Evolutionary conservation across 1,140 invertebrate genomes (phyloP).

Genomic region (Brachionus rotundiformis): DNA sequence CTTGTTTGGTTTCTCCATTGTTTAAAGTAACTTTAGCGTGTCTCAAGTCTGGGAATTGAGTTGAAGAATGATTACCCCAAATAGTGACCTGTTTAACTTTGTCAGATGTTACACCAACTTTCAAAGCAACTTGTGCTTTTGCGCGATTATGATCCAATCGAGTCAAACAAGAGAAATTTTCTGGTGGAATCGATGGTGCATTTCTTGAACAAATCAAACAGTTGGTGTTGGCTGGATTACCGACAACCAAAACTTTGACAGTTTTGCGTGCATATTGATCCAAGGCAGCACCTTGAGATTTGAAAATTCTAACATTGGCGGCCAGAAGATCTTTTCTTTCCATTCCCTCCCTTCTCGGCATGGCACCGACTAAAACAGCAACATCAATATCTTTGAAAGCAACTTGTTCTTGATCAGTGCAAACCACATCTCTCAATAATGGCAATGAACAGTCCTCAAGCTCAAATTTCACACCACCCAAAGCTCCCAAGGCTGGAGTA

Average conservation of each 20-base stretch:
- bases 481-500: slow-evolving; percentile 85
- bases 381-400: slow-evolving; percentile 95
- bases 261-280: slow-evolving; percentile 89
- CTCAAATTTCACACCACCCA: slow-evolving; percentile 96
- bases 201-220: slow-evolving; percentile 92
- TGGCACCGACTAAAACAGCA: slow-evolving; percentile 96
- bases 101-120: slow-evolving; percentile 69
- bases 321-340: slow-evolving; percentile 92
- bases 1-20: slow-evolving; percentile 67
- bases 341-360: slow-evolving; percentile 98
- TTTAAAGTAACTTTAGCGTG: slow-evolving; percentile 70
- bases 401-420: slow-evolving; percentile 80
- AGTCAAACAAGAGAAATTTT: slow-evolving; percentile 98
- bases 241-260: slow-evolving; percentile 94
- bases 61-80: slow-evolving; percentile 99
- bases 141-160: slow-evolving; percentile 96
- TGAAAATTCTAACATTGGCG: slow-evolving; percentile 98
- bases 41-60: slow-evolving; percentile 93
- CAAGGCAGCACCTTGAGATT: slow-evolving; percentile 85
- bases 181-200: slow-evolving; percentile 84
- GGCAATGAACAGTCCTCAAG: slow-evolving; percentile 91
- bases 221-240: slow-evolving; percentile 99
- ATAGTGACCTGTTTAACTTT: slow-evolving; percentile 88
- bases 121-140: slow-evolving; percentile 72
- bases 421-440: slow-evolving; percentile 71